phyloP scores from a whole-genome alignment of 2,797 vertebrate genomes.

The Caiman crocodilus region DNA sequence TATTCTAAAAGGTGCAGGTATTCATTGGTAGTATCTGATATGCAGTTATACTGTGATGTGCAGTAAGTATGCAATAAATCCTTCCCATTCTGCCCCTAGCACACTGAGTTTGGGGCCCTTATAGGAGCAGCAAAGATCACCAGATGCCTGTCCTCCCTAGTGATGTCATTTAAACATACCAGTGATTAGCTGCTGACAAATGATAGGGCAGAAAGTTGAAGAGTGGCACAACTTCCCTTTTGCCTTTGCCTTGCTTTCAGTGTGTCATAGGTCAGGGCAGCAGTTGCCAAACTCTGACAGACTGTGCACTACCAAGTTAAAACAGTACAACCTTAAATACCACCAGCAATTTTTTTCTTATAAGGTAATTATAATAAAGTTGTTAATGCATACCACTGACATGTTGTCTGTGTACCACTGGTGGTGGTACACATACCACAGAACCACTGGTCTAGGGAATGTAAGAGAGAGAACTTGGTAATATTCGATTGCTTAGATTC shows the following conservation, averaged over 20 bases:
- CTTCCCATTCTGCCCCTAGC: not conserved
- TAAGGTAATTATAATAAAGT: too few species aligned
- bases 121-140: accelerated
- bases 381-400: too few species aligned
- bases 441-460: too few species aligned
- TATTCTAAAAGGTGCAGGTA: not conserved
- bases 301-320: too few species aligned
- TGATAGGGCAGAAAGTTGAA: not conserved
- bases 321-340: too few species aligned
- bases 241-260: not conserved
- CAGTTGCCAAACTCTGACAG: too few species aligned
- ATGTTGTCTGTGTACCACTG: too few species aligned
- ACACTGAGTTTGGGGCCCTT: not conserved
- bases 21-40: not conserved
- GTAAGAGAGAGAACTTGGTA: too few species aligned
- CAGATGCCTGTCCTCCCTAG: not conserved
- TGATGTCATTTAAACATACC: not conserved
- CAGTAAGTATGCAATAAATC: not conserved
- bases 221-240: accelerated
- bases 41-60: not conserved
- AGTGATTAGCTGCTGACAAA: not conserved
- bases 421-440: too few species aligned
- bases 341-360: too few species aligned
- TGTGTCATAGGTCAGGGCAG: not conserved
- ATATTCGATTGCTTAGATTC: too few species aligned